phyloP scores from a whole-genome alignment of 2,888 invertebrate genomes.

The Cordilura impudica region DNA sequence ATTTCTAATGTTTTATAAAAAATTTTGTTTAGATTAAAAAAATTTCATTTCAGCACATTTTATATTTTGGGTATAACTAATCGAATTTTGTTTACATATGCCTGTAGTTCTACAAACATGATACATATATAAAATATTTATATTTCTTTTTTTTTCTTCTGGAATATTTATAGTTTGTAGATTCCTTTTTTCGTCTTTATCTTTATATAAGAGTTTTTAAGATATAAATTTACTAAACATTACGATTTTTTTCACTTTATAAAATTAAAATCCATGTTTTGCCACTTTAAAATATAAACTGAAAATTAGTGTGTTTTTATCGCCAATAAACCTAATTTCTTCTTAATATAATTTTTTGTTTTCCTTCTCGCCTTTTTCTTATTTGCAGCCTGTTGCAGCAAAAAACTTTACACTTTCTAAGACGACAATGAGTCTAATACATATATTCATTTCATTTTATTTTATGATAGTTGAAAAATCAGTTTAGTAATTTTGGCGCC shows the following conservation, averaged over 20 bases:
- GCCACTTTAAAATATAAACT: constrained; percentile 45
- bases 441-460: constrained; percentile 56
- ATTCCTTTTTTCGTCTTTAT: neutral
- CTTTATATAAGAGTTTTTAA: constrained; percentile 32
- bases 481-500: constrained; percentile 55
- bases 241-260: neutral
- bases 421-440: constrained; percentile 57
- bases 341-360: neutral
- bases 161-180: neutral
- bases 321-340: constrained; percentile 53
- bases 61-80: neutral
- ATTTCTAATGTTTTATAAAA: neutral
- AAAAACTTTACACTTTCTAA: constrained; percentile 32
- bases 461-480: constrained; percentile 54
- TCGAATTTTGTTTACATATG: constrained; percentile 15
- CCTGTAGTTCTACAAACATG: neutral
- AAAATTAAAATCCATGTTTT: constrained; percentile 15
- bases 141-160: constrained; percentile 31
- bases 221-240: constrained; percentile 40
- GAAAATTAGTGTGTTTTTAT: constrained; percentile 32
- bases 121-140: neutral
- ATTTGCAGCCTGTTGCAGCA: constrained; percentile 31
- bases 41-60: constrained; percentile 12
- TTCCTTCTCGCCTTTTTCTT: neutral
- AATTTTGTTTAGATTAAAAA: constrained; percentile 8